A percentile compares a stretch with the other conserved stretches of the same genome.
phyloP scores from a whole-genome alignment of 2,113 vertebrate species.

The Perccottus glenii region DNA sequence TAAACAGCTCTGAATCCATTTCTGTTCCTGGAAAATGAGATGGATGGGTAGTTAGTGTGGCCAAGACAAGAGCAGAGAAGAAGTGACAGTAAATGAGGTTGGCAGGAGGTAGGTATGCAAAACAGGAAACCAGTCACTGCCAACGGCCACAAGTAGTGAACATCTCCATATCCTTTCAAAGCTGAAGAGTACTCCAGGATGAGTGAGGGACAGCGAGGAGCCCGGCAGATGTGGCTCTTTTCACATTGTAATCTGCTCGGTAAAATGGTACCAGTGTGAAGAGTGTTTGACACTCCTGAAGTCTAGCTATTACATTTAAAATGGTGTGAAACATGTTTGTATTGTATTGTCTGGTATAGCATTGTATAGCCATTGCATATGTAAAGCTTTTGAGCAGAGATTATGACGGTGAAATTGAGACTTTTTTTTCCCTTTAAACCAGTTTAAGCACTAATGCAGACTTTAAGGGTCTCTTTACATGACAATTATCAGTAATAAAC shows the following conservation, averaged over 20 bases:
- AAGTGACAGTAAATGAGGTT: neutral
- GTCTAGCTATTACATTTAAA: too few relatives aligned
- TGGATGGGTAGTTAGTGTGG: neutral
- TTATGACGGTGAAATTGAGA: too few relatives aligned
- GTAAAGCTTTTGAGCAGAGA: too few relatives aligned
- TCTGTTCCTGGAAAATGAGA: neutral
- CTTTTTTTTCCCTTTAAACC: too few relatives aligned
- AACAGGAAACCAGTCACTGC: conserved; percentile 3
- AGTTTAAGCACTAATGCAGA: too few relatives aligned
- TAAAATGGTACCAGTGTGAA: neutral
- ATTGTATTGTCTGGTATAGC: too few relatives aligned
- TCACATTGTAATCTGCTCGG: neutral
- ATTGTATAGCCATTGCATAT: too few relatives aligned
- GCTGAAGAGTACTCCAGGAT: neutral
- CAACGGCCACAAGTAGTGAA: conserved; percentile 4
- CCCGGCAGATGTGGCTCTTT: neutral
- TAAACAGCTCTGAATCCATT: neutral
- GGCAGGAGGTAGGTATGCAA: neutral
- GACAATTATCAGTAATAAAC: too few relatives aligned
- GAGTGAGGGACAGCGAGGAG: neutral
- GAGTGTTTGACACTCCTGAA: neutral
- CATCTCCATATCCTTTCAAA: conserved; percentile 5
- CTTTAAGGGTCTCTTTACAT: too few relatives aligned
- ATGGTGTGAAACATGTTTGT: too few relatives aligned
- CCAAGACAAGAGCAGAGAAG: conserved; percentile 4